A percentile compares a stretch with the other conserved stretches of the same genome.
phyloP scores from a whole-genome alignment of 2,113 vertebrate species.

The Pimephales promelas region DNA sequence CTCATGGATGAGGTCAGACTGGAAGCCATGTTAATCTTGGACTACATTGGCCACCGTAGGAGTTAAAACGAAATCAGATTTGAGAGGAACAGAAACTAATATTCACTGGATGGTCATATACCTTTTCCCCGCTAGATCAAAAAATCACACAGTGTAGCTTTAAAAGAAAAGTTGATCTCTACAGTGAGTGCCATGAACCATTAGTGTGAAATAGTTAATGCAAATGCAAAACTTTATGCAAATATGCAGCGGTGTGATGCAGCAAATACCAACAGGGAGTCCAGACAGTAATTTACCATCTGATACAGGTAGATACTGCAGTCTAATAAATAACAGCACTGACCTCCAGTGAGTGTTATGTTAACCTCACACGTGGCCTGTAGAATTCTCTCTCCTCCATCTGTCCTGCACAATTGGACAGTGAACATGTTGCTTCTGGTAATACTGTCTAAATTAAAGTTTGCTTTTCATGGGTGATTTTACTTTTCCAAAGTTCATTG shows the following conservation, averaged over 20 bases:
- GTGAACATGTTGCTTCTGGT: background rate
- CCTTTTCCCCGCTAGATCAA: too few species aligned
- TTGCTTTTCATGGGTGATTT: background rate
- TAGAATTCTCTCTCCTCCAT: background rate
- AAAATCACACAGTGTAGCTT: too few species aligned
- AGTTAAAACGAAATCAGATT: too few species aligned
- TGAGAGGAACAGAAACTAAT: too few species aligned
- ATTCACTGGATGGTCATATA: too few species aligned
- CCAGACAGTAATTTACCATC: background rate
- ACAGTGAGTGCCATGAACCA: background rate
- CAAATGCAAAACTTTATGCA: background rate
- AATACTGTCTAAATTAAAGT: background rate
- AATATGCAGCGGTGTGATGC: background rate
- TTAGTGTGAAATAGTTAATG: background rate
- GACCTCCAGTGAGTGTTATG: background rate
- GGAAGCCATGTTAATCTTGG: too few species aligned
- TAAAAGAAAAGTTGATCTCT: background rate
- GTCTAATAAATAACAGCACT: background rate
- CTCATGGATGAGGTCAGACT: too few species aligned
- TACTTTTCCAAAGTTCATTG: conserved; percentile 19
- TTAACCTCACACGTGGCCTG: background rate
- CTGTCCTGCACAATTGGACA: background rate
- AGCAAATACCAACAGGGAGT: background rate
- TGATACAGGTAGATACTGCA: background rate
- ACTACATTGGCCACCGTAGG: too few species aligned